A percentile compares a stretch with the other conserved stretches of the same genome.
Evolutionary conservation across 2,113 vertebrate genomes (phyloP).

Genomic region (Semnornis frantzii): DNA sequence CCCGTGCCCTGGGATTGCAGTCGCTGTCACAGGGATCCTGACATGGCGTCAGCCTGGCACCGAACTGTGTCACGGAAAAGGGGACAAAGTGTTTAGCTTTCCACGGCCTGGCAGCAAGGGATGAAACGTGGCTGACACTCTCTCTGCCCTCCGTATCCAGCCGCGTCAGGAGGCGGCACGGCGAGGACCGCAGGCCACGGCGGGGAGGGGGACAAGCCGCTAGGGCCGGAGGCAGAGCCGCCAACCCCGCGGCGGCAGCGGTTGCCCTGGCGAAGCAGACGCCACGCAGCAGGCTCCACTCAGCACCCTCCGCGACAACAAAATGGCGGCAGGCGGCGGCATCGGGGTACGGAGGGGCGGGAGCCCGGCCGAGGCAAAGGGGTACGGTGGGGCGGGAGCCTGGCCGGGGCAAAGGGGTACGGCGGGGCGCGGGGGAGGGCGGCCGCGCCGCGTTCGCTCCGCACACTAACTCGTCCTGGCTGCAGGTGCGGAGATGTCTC

Average conservation of each 20-base stretch:
- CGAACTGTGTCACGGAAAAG: not conserved
- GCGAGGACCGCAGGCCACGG: not conserved
- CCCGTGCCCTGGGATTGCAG: not conserved
- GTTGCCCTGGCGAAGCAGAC: conserved; percentile 44
- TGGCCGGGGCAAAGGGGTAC: not conserved
- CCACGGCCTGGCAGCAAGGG: not conserved
- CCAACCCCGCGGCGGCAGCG: not conserved
- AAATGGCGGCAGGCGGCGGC: conserved; percentile 37
- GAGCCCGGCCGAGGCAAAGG: not conserved
- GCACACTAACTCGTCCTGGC: not conserved
- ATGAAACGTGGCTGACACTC: no score
- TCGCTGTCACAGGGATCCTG: not conserved
- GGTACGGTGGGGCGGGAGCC: fast-evolving
- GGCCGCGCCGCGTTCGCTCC: not conserved
- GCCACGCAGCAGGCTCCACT: not conserved
- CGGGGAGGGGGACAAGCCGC: not conserved
- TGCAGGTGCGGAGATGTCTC: not conserved
- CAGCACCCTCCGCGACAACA: not conserved
- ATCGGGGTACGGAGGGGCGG: not conserved
- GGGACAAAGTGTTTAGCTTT: fast-evolving
- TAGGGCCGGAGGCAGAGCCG: fast-evolving
- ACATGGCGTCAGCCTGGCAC: not conserved
- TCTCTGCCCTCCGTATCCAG: not conserved
- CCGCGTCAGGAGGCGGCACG: not conserved
- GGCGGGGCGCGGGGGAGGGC: not conserved